A percentile compares a stretch with the other conserved stretches of the same genome.
phyloP scores from a whole-genome alignment of 2,797 vertebrate genomes.

The Muscicapa striata region DNA sequence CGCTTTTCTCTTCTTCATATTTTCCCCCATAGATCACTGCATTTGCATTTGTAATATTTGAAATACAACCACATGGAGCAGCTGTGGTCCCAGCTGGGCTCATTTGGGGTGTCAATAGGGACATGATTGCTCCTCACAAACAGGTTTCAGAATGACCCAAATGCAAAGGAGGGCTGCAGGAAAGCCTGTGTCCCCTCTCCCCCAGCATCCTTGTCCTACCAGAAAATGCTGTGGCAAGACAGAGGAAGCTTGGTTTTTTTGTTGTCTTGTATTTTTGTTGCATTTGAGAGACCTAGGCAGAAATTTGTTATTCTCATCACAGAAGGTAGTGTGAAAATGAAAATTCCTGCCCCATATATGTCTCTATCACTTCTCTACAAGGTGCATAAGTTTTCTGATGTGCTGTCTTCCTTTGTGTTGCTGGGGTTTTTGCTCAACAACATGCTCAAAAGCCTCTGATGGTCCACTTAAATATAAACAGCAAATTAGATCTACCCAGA shows the following conservation, averaged over 20 bases:
- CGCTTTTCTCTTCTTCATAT: background rate
- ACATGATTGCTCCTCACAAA: background rate
- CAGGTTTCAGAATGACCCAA: background rate
- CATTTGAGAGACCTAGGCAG: background rate
- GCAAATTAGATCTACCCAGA: background rate
- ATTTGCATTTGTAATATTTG: background rate
- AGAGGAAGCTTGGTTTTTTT: background rate
- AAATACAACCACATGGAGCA: accelerated
- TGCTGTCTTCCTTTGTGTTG: background rate
- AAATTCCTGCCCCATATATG: background rate
- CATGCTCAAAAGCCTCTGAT: background rate
- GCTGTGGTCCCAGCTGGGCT: background rate
- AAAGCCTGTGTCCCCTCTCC: background rate
- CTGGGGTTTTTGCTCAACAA: background rate
- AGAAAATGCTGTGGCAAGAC: background rate
- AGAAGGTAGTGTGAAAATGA: background rate
- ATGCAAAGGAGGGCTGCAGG: background rate
- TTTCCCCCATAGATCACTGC: background rate
- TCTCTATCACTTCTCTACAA: background rate
- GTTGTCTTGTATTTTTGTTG: background rate
- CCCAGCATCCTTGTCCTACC: accelerated
- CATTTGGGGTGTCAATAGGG: background rate
- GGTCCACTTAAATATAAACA: background rate
- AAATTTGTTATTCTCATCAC: background rate
- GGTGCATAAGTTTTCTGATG: accelerated